Conservation (phyloP, 1,140 invertebrate genomes). For the Zelostemma sp. region DNA sequence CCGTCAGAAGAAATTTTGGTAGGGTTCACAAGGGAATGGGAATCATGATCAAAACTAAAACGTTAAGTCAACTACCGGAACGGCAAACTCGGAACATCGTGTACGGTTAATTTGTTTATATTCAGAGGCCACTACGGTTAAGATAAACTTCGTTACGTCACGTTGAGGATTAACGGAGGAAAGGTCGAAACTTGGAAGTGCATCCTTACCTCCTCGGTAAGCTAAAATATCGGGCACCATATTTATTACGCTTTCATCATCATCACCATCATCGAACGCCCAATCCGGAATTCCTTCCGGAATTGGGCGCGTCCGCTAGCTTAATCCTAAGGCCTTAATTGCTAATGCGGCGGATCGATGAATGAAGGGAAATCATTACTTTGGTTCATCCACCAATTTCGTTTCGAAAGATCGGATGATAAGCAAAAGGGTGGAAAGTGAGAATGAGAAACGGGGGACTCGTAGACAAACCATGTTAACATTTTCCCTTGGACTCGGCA, state of each 20-base stretch:
- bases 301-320: slow-evolving; percentile 36
- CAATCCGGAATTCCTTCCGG: slow-evolving; percentile 35
- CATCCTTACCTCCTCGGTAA: slow-evolving; percentile 71
- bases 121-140: slow-evolving; percentile 50
- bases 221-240: slow-evolving; percentile 70
- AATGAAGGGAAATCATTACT: slow-evolving; percentile 39
- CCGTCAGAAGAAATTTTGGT: slow-evolving; percentile 30
- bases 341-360: slow-evolving; percentile 19
- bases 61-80: slow-evolving; percentile 44
- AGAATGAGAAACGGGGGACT: background rate
- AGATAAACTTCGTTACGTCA: slow-evolving; percentile 53
- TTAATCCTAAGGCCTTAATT: slow-evolving; percentile 44
- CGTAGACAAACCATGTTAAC: slow-evolving; percentile 41
- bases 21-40: slow-evolving; percentile 1
- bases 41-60: slow-evolving; percentile 44
- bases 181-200: slow-evolving; percentile 66
- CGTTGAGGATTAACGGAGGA: slow-evolving; percentile 64
- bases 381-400: slow-evolving; percentile 31
- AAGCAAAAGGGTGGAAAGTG: slow-evolving; percentile 9
- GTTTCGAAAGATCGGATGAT: too few relatives aligned
- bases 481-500: slow-evolving; percentile 27
- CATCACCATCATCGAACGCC: slow-evolving; percentile 6
- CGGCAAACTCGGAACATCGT: slow-evolving; percentile 43
- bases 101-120: slow-evolving; percentile 29
- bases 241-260: slow-evolving; percentile 65